A percentile compares a stretch with the other conserved stretches of the same genome.
Conservation (phyloP, 2,888 invertebrate genomes). For the Andrena trimmerana region DNA sequence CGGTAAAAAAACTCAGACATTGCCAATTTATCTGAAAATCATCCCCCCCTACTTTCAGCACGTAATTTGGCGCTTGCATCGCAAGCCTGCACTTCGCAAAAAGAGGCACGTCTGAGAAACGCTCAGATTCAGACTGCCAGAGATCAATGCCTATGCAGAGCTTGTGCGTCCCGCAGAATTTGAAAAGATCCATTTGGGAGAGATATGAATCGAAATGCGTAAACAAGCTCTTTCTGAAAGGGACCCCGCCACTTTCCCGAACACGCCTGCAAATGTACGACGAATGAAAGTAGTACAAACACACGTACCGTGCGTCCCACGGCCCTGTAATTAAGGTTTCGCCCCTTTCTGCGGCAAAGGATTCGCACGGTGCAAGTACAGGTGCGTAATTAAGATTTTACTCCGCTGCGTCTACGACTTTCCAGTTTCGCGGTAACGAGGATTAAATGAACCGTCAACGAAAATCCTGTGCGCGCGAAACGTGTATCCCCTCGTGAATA, state of each 20-base stretch:
- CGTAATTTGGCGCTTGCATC: too few species aligned
- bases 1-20: too few species aligned
- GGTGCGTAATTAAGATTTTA: conserved; percentile 56
- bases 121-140: not conserved
- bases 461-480: conserved; percentile 1
- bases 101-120: too few species aligned
- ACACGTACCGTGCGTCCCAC: not conserved
- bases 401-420: conserved; percentile 32
- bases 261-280: not conserved
- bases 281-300: not conserved
- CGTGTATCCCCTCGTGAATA: not conserved
- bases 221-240: not conserved
- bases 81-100: too few species aligned
- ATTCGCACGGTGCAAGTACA: conserved; percentile 27
- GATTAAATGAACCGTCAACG: conserved; percentile 36
- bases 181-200: not conserved
- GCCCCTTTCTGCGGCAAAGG: conserved; percentile 40
- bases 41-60: too few species aligned
- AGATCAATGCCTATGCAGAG: not conserved
- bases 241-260: not conserved
- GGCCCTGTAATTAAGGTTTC: conserved; percentile 49
- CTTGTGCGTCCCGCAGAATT: not conserved
- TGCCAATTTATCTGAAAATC: too few species aligned
- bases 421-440: conserved; percentile 47
- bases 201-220: not conserved